Conservation (phyloP, 2,797 vertebrate species). For the Eremophila alpestris region DNA sequence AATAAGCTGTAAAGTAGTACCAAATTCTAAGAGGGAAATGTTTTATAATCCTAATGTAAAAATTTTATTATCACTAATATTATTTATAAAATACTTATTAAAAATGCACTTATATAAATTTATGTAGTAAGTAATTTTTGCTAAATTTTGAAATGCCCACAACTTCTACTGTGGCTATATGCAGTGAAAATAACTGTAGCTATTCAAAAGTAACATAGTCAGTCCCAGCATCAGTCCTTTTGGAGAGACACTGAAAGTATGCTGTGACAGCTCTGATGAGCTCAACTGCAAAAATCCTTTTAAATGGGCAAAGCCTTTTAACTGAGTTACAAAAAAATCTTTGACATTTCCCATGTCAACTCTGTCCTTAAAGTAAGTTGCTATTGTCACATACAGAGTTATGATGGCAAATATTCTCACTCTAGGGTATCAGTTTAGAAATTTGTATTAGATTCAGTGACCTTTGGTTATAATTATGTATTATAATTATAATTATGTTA, state of each 20-base stretch:
- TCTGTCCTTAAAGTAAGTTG: neutral
- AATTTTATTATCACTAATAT: neutral
- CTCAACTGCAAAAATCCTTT: neutral
- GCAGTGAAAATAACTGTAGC: neutral
- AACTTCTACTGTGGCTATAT: accelerated
- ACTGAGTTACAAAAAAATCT: neutral
- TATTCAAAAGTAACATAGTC: neutral
- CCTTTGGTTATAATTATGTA: conserved; percentile 18
- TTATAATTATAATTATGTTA: conserved; percentile 8
- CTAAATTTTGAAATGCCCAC: neutral
- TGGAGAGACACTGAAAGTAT: neutral
- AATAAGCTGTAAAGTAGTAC: neutral
- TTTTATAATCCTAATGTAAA: neutral
- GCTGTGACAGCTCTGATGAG: neutral
- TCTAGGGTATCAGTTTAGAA: neutral
- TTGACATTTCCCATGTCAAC: neutral
- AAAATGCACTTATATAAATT: neutral
- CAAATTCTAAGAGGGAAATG: neutral
- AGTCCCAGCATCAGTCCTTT: neutral
- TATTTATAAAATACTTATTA: neutral
- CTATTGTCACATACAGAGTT: neutral
- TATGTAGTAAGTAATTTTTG: neutral
- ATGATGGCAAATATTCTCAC: neutral
- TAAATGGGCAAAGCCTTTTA: neutral
- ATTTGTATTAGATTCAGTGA: neutral